Evolutionary conservation across 2,797 vertebrate genomes (phyloP), one percentile per base, ranked within the genome.

Genomic region (Eulemur rubriventer): DNA sequence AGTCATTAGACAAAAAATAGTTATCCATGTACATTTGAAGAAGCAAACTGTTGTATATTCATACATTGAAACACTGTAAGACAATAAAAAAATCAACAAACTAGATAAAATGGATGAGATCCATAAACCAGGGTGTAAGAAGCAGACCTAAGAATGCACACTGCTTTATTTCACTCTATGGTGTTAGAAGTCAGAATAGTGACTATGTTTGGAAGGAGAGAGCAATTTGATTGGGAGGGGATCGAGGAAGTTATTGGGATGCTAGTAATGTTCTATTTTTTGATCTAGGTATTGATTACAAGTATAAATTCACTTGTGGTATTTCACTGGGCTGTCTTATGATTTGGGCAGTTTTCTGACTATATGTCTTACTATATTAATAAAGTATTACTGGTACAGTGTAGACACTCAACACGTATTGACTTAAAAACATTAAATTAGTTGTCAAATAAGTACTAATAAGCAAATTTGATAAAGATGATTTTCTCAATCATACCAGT

Each of bases 351-450:
- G 35, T 46, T 81, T 90, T 90, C 75, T 67, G 43, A 70, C 28
- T 70, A 7, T 1, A 67, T 79, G 35, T 52, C 65, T 91, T 84
- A 57, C 46, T 65, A 41, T 24, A 48, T 5, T 75, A 75, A 85
- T 82, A 35, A 70, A 35, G 48, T 92, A 65, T 63, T 38, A 78
- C 0, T 67, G 30, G 75, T 24, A 88, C 4, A 79, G 33, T 61
- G 12, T 61, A 79, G 57, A 48, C 22, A 63, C 41, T 17, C 65
- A 72, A 48, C 12, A 93, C 59, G 41, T 17, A 78, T 61, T 94
- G 83, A 91, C 9, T 72, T 81, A 73, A 93, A 92, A 93, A 61
- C 73, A 82, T 41, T 78, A 79, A 91, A 35, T 57, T 94, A 78
- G 24, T n/a, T 41, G 26, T 43, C 50, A 35, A 72, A 72, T 85